Evolutionary conservation across 2,888 invertebrate genomes (phyloP), one percentile per base, ranked within the genome.

Genomic region (Noctua janthina): DNA sequence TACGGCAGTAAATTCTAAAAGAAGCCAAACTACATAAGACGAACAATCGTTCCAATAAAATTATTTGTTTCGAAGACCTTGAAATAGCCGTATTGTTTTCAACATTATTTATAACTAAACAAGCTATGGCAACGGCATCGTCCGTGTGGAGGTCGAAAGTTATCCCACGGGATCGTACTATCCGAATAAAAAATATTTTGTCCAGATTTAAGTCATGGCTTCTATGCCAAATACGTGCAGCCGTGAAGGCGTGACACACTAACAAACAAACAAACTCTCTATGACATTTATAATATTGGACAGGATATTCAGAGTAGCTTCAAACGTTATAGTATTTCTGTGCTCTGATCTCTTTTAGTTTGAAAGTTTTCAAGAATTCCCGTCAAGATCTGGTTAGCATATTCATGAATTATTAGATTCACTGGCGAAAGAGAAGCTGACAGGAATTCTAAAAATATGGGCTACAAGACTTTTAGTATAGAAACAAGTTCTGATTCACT

Each of bases 341-440:
- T 23, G 20, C 3, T 20, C 75, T 67, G 75, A 62, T 82, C 39
- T 68, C 20, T 70, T 75, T 78, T 72, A 67, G 66, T 85, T 76
- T 43, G 29, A 81, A 69, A 74, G 29, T 78, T 78, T 74, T 78
- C 69, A 67, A 76, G 49, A 80, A 85, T 64, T 75, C 15, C 66
- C 23, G 56, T 74, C 68, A 81, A 88, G 69, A 81, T 79, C 79
- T 89, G 73, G 78, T 89, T 89, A 87, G 69, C 78, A 89, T 89
- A 84, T 84, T 89, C 80, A 85, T 89, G 82, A 82, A 67, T 82
- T 76, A 82, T 79, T 71, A 78, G 62, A 54, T 78, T 72, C n/a
- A 49, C 74, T 64, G 51, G 64, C 62, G 68, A 54, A 76, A 69
- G 56, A 43, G 35, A 43, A 74, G 67, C 85, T 73, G 85, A 74